These are phyloP conservation scores for Melangyna quadrimaculata DNA, from an alignment of 2,888 invertebrate species.

Conservation along the genomic window DNA sequence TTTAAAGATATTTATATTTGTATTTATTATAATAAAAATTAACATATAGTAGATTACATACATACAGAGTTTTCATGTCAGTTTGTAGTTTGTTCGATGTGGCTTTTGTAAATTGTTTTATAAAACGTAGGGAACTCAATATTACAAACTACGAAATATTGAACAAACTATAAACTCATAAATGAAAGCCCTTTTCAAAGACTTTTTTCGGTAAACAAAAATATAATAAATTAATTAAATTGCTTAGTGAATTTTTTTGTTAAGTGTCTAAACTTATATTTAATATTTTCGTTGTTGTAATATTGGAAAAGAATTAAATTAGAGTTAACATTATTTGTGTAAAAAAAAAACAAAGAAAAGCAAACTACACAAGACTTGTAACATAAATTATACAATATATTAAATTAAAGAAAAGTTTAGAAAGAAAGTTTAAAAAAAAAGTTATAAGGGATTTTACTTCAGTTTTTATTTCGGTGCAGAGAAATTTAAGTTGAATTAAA, in stretches of 20 bases:
- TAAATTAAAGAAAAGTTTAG: not conserved
- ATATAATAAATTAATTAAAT: slow-evolving; percentile 15
- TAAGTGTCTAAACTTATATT: slow-evolving; percentile 27
- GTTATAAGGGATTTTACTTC: not conserved
- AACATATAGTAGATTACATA: not conserved
- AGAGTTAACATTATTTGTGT: slow-evolving; percentile 1
- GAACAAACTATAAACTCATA: not conserved
- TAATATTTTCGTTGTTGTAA: slow-evolving; percentile 38
- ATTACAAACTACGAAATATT: not conserved
- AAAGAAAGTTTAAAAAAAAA: not conserved
- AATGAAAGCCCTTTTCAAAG: slow-evolving; percentile 8
- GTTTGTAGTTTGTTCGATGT: not conserved
- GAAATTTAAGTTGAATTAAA: slow-evolving; percentile 33
- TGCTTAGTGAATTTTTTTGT: slow-evolving; percentile 59
- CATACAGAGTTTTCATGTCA: not conserved
- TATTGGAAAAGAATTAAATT: slow-evolving; percentile 16
- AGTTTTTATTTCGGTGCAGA: slow-evolving; percentile 23
- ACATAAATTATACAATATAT: not conserved
- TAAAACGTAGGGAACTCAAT: not conserved
- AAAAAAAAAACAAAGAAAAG: not conserved
- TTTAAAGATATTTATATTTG: slow-evolving; percentile 53
- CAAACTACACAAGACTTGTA: slow-evolving; percentile 17
- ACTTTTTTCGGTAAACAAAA: slow-evolving; percentile 43
- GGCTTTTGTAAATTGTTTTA: not conserved
- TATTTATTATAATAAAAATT: slow-evolving; percentile 18